Percentiles rank a stretch among this genome's conserved stretches.
These are phyloP conservation scores for Eupithecia subumbrata DNA, from an alignment of 2,888 invertebrate genomes.

Conservation along the genomic window DNA sequence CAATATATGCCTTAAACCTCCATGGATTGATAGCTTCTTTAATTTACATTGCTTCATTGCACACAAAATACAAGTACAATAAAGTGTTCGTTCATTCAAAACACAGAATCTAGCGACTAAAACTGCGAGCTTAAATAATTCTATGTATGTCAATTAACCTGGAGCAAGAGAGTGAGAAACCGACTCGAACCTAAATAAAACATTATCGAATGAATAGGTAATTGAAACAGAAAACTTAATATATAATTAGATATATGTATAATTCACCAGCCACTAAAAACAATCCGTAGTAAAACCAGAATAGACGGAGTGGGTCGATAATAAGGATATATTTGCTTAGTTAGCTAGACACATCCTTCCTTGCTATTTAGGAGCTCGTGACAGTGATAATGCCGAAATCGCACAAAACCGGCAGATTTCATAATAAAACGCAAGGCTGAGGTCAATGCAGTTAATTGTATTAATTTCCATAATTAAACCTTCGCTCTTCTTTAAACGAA, in stretches of 20 bases:
- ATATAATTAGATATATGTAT: background rate
- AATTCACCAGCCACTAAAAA: background rate
- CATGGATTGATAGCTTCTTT: background rate
- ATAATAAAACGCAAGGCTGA: slow-evolving; percentile 40
- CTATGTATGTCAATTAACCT: background rate
- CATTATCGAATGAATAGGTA: background rate
- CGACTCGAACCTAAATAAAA: background rate
- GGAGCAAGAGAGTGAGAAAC: background rate
- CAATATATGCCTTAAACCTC: background rate
- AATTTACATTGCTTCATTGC: background rate
- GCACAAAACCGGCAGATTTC: slow-evolving; percentile 31
- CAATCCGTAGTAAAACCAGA: background rate
- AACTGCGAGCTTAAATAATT: background rate
- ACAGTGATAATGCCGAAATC: slow-evolving; percentile 23
- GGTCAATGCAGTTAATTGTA: slow-evolving; percentile 36
- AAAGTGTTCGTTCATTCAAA: background rate
- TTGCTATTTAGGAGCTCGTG: slow-evolving; percentile 10
- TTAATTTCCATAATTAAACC: slow-evolving; percentile 40
- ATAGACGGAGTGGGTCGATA: background rate
- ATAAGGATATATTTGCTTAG: background rate
- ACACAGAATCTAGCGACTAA: background rate
- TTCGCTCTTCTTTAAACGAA: slow-evolving; percentile 38
- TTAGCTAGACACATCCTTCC: slow-evolving; percentile 12
- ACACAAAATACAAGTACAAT: background rate
- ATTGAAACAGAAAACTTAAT: background rate